Conservation (phyloP, 2,113 vertebrate genomes). For the Morone chrysops region DNA sequence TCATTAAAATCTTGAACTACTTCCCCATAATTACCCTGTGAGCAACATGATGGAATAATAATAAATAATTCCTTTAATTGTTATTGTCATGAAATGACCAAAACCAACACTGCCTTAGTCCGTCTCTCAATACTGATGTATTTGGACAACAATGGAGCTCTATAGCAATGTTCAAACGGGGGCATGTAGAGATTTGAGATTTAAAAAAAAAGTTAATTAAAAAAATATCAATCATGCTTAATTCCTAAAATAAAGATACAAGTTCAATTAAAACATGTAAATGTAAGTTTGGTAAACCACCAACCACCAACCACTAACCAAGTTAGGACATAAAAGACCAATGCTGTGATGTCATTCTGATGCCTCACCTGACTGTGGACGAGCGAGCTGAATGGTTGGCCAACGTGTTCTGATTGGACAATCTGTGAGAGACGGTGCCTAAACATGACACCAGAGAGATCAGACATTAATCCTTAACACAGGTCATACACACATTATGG, state of each 20-base stretch:
- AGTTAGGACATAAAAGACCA: neutral
- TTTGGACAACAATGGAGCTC: too few relatives aligned
- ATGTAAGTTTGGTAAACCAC: too few relatives aligned
- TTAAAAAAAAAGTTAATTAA: too few relatives aligned
- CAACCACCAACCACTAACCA: too few relatives aligned
- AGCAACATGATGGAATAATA: neutral
- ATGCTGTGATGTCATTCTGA: neutral
- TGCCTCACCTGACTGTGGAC: slow-evolving; percentile 83
- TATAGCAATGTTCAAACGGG: too few relatives aligned
- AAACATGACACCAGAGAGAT: slow-evolving; percentile 34
- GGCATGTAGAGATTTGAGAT: too few relatives aligned
- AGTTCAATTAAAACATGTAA: too few relatives aligned
- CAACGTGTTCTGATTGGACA: slow-evolving; percentile 73
- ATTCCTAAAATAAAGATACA: too few relatives aligned
- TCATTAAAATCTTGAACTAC: neutral
- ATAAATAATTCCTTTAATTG: neutral
- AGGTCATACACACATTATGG: slow-evolving; percentile 1
- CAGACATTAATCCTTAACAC: neutral
- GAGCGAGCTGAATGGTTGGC: slow-evolving; percentile 55
- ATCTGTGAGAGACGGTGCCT: slow-evolving; percentile 82
- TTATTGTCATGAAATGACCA: neutral
- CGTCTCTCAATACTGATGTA: neutral
- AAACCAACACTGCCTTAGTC: neutral
- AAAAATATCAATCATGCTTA: too few relatives aligned
- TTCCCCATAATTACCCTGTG: neutral